phyloP scores from a whole-genome alignment of 2,113 vertebrate genomes.

The Mirounga angustirostris region DNA sequence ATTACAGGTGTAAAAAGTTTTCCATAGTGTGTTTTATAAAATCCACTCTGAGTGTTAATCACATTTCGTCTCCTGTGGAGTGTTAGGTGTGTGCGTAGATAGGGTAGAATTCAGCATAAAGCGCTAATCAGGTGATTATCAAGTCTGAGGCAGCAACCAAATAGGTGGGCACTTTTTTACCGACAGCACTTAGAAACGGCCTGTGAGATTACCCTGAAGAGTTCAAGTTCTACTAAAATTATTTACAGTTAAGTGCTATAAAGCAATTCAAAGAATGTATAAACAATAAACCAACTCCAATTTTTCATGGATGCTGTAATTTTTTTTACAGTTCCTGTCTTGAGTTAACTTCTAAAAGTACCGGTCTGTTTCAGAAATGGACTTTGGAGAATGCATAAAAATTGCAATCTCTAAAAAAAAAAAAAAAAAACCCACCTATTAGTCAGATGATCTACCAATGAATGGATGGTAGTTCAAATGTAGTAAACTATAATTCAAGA shows the following conservation, averaged over 20 bases:
- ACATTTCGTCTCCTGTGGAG: constrained; percentile 32
- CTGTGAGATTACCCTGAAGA: background rate
- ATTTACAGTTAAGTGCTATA: constrained; percentile 28
- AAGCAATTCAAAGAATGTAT: constrained; percentile 44
- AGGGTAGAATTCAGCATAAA: constrained; percentile 19
- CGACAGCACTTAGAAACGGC: constrained; percentile 5
- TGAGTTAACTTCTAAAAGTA: constrained; percentile 41
- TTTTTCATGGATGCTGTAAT: constrained; percentile 48
- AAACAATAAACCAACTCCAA: constrained; percentile 27
- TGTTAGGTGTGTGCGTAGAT: background rate
- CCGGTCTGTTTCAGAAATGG: constrained; percentile 32
- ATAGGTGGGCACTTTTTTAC: background rate
- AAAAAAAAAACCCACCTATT: background rate
- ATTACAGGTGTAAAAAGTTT: constrained; percentile 42
- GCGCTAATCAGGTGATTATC: constrained; percentile 19
- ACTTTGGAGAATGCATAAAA: constrained; percentile 47
- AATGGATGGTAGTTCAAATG: constrained; percentile 18
- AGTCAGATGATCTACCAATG: background rate
- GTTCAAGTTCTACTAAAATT: constrained; percentile 53
- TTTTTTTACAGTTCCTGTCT: constrained; percentile 2
- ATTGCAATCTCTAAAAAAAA: background rate
- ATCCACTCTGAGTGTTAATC: background rate
- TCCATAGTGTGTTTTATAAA: constrained; percentile 34
- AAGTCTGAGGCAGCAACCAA: constrained; percentile 50
- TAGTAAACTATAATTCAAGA: constrained; percentile 81